phyloP scores from a whole-genome alignment of 2,113 vertebrate species.

The Benitochromis conjunctus region DNA sequence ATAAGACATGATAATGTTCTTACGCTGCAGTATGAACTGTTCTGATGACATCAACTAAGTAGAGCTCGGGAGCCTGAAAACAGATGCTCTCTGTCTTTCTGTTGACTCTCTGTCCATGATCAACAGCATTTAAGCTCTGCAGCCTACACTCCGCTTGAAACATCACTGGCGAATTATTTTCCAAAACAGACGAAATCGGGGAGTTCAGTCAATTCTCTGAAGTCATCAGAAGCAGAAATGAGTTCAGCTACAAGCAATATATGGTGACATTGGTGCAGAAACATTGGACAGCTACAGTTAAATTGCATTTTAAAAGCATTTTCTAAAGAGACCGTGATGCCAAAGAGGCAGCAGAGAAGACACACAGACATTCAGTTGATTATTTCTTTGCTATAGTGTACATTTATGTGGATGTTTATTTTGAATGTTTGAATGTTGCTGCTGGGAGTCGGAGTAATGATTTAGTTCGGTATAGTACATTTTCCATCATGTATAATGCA shows the following conservation, averaged over 20 bases:
- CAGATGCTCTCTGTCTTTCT: conserved; percentile 28
- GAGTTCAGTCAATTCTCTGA: conserved; percentile 33
- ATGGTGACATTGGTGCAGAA: background rate
- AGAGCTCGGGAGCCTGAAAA: conserved; percentile 31
- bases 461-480: background rate
- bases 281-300: conserved; percentile 13
- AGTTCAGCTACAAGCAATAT: conserved; percentile 21
- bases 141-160: background rate
- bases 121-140: background rate
- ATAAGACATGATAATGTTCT: conserved; percentile 65
- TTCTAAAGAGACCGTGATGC: background rate
- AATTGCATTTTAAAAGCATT: conserved; percentile 30
- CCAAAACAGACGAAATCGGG: conserved; percentile 28
- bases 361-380: background rate
- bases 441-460: background rate
- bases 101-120: conserved; percentile 18
- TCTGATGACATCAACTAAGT: conserved; percentile 42
- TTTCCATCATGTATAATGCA: background rate
- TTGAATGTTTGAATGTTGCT: background rate
- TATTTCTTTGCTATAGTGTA: background rate
- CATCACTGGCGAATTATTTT: conserved; percentile 22
- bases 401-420: background rate
- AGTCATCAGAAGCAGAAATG: conserved; percentile 45
- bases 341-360: background rate
- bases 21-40: conserved; percentile 25